phyloP scores from a whole-genome alignment of 2,797 vertebrate genomes.

The Coccyzus lansbergi region DNA sequence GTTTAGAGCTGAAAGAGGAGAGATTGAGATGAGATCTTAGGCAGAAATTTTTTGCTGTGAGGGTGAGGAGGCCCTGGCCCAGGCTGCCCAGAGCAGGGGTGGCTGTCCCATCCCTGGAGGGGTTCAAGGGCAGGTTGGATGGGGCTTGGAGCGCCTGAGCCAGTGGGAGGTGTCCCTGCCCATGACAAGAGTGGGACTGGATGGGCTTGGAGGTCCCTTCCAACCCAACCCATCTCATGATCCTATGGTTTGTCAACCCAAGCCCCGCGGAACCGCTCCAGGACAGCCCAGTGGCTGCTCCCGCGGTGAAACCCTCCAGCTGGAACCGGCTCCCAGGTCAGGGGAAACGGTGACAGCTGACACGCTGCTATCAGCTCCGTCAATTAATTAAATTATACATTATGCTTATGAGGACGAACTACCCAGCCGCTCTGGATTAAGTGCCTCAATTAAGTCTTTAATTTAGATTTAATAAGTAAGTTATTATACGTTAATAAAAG shows the following conservation, averaged over 20 bases:
- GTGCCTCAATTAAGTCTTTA: slow-evolving; percentile 80
- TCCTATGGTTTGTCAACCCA: neutral
- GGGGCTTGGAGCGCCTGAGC: too few species aligned
- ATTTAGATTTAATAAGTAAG: slow-evolving; percentile 81
- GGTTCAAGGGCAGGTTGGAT: too few species aligned
- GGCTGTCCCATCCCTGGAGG: too few species aligned
- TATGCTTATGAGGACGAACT: slow-evolving; percentile 76
- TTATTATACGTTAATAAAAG: slow-evolving; percentile 81
- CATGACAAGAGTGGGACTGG: too few species aligned
- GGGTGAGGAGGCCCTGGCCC: too few species aligned
- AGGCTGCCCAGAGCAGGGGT: too few species aligned
- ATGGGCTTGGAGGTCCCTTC: too few species aligned
- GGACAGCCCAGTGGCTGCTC: neutral
- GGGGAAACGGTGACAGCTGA: slow-evolving; percentile 75
- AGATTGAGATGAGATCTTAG: too few species aligned
- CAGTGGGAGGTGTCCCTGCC: too few species aligned
- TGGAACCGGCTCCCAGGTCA: slow-evolving; percentile 71
- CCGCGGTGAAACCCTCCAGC: neutral
- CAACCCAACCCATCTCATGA: too few species aligned
- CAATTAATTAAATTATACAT: slow-evolving; percentile 76
- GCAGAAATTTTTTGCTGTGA: too few species aligned
- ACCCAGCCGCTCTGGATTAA: slow-evolving; percentile 75
- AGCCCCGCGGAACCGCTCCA: rapidly evolving
- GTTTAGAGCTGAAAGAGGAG: too few species aligned
- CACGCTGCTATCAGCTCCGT: slow-evolving; percentile 70